Conservation (phyloP, 2,888 invertebrate species). For the Coremacera marginata region DNA sequence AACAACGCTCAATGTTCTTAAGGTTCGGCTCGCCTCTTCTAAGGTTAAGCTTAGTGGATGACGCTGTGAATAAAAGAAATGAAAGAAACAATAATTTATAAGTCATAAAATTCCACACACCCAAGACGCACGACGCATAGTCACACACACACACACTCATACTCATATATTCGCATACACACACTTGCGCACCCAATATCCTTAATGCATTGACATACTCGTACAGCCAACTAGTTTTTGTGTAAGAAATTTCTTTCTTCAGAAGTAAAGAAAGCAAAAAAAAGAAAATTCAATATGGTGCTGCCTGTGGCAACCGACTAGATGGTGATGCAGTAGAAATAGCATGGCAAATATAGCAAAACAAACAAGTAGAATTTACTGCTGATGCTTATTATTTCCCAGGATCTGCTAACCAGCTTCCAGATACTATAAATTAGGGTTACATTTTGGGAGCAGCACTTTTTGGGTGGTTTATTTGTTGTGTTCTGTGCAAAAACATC, state of each 20-base stretch:
- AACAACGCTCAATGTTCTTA: neutral
- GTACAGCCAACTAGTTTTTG: neutral
- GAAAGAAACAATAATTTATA: constrained; percentile 48
- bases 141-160: neutral
- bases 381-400: constrained; percentile 17
- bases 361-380: neutral
- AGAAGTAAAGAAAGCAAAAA: neutral
- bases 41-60: constrained; percentile 12
- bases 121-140: neutral
- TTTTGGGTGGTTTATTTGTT: constrained; percentile 51
- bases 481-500: constrained; percentile 40
- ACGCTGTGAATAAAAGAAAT: constrained; percentile 30
- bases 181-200: constrained; percentile 2
- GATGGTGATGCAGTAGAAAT: neutral
- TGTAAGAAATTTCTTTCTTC: constrained; percentile 5
- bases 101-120: constrained; percentile 45
- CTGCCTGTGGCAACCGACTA: neutral
- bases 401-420: neutral
- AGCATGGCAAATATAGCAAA: neutral
- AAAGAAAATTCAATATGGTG: constrained; percentile 22
- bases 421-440: constrained; percentile 22
- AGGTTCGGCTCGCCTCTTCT: neutral
- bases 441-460: constrained; percentile 12
- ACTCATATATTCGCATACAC: neutral
- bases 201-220: constrained; percentile 4